Conservation (phyloP, 2,888 invertebrate genomes). For the Tiliacea aurago region DNA sequence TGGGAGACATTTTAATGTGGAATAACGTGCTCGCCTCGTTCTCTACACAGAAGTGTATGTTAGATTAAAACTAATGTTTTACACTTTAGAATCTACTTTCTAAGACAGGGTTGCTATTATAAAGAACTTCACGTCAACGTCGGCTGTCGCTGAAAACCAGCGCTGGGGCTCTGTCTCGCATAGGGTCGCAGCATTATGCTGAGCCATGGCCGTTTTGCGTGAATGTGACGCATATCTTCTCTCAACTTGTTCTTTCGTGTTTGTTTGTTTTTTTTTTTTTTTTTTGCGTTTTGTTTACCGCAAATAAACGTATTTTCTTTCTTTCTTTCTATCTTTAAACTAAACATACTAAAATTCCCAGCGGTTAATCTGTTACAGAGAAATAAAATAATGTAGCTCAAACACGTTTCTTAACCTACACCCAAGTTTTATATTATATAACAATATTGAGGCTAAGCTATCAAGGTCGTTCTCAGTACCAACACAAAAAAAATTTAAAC, state of each 20-base stretch:
- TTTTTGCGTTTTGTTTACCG: too few species aligned
- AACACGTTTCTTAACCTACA: conserved; percentile 16
- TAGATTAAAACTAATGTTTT: conserved; percentile 19
- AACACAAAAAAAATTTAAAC: conserved; percentile 34
- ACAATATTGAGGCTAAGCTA: conserved; percentile 37
- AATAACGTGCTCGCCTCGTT: conserved; percentile 17
- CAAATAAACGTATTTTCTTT: too few species aligned
- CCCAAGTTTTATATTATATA: conserved; percentile 38
- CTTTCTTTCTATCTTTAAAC: too few species aligned
- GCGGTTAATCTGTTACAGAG: conserved; percentile 1
- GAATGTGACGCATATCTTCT: too few species aligned
- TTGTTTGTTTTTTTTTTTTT: too few species aligned
- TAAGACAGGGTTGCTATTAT: background rate
- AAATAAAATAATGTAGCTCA: background rate
- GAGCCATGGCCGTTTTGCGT: too few species aligned
- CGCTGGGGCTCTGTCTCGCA: too few species aligned
- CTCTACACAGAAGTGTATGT: background rate
- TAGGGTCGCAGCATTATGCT: too few species aligned
- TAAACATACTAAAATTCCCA: background rate
- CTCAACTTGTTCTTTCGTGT: too few species aligned
- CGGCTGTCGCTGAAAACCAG: too few species aligned
- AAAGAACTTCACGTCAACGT: too few species aligned
- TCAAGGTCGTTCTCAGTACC: conserved; percentile 27
- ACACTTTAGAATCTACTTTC: background rate
- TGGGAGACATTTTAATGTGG: conserved; percentile 40